Conservation (phyloP, 1,140 invertebrate species). For the Teleogryllus occipitalis region DNA sequence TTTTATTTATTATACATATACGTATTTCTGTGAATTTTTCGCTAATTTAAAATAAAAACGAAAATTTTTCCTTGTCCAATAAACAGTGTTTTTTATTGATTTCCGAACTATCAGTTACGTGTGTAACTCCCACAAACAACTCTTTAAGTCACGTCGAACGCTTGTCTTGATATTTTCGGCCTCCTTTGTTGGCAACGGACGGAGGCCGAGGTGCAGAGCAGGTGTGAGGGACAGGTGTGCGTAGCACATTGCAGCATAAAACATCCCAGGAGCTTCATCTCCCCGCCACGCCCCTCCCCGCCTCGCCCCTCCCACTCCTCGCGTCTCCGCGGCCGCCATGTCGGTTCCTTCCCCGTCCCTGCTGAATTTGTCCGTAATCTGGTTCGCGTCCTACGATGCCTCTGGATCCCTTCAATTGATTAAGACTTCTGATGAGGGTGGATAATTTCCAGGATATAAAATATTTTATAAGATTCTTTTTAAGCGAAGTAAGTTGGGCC, state of each 20-base stretch:
- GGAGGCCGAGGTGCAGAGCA: not conserved
- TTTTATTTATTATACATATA: constrained; percentile 3
- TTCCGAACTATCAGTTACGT: not conserved
- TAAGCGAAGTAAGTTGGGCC: no score
- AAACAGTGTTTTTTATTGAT: not conserved
- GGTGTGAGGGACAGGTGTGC: not conserved
- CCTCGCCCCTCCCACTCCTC: no score
- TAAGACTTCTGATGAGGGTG: no score
- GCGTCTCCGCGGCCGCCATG: no score
- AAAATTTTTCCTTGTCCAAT: constrained; percentile 1
- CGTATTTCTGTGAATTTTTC: constrained; percentile 5
- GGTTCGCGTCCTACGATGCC: no score
- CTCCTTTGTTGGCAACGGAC: not conserved
- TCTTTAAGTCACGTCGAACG: no score
- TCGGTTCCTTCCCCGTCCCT: no score
- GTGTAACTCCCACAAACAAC: not conserved
- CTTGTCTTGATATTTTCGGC: not conserved
- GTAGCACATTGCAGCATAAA: not conserved
- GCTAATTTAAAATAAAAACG: not conserved
- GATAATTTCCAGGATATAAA: no score
- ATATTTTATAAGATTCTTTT: no score
- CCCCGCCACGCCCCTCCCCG: no score
- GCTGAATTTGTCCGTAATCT: not conserved
- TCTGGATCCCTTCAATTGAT: no score
- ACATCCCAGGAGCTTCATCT: not conserved